Conservation (phyloP, 1,140 invertebrate genomes). For the Drosophila nannoptera region DNA sequence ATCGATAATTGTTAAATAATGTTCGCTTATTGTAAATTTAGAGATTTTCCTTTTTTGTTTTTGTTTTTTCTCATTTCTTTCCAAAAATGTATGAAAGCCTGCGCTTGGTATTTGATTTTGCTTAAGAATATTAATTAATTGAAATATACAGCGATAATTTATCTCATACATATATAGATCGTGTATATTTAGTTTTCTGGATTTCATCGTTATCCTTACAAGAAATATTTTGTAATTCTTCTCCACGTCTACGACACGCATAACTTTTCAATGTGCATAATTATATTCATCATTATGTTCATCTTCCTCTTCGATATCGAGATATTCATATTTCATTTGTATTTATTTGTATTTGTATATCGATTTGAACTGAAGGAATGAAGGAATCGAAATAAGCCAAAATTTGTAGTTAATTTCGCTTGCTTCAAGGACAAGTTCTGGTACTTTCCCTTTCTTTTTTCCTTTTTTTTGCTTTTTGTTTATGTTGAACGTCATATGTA, state of each 20-base stretch:
- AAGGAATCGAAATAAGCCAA: conserved; percentile 15
- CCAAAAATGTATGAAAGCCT: conserved; percentile 77
- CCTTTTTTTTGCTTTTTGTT: background rate
- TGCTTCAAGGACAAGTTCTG: background rate
- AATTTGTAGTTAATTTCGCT: background rate
- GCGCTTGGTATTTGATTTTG: conserved; percentile 45
- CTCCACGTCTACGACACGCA: conserved; percentile 26
- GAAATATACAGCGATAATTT: conserved; percentile 43
- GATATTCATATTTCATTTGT: conserved; percentile 29
- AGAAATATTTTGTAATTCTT: background rate
- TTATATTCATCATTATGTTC: conserved; percentile 6
- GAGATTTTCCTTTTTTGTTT: background rate
- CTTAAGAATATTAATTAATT: conserved; percentile 40
- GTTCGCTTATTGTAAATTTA: conserved; percentile 39
- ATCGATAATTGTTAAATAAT: conserved; percentile 64
- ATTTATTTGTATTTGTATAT: conserved; percentile 77
- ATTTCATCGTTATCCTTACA: conserved; percentile 5
- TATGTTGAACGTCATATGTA: conserved; percentile 59
- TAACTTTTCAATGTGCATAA: conserved; percentile 30
- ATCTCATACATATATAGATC: conserved; percentile 22
- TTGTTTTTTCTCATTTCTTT: conserved; percentile 28
- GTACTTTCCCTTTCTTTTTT: conserved; percentile 4
- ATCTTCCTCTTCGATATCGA: background rate
- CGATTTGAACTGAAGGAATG: conserved; percentile 40
- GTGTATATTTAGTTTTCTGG: conserved; percentile 34